These are phyloP conservation scores for Zootoca vivipara DNA, from an alignment of 2,113 vertebrate species.

Conservation along the genomic window DNA sequence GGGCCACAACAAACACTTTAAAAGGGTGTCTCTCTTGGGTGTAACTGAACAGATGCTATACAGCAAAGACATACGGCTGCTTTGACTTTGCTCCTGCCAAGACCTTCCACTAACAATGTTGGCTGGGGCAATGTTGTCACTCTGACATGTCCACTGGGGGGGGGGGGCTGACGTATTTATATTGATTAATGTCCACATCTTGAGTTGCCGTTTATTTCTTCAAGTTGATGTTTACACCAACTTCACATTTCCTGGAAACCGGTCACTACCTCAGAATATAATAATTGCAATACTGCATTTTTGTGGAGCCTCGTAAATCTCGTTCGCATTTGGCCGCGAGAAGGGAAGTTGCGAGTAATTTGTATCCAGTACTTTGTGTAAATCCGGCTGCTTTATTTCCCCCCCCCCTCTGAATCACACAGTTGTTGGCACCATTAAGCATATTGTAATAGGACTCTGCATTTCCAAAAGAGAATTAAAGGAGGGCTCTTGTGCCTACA, in stretches of 20 bases:
- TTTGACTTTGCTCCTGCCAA: neutral
- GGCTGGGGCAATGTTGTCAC: neutral
- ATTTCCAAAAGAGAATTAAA: neutral
- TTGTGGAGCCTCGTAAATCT: constrained; percentile 9
- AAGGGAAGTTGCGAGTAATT: neutral
- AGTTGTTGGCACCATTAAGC: neutral
- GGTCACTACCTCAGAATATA: constrained; percentile 39
- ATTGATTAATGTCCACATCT: neutral
- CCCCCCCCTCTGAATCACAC: constrained; percentile 4
- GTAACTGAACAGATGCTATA: neutral
- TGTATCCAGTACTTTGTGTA: neutral
- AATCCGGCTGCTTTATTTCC: neutral
- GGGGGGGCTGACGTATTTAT: neutral
- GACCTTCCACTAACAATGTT: neutral
- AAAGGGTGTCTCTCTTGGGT: neutral
- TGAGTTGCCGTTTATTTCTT: neutral
- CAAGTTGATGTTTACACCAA: no score
- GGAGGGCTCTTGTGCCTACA: neutral
- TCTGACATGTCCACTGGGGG: neutral
- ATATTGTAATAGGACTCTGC: neutral
- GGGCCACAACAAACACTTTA: neutral
- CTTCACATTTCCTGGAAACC: neutral
- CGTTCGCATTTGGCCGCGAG: neutral
- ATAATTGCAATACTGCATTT: neutral
- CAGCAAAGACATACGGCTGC: no score